A percentile compares a stretch with the other conserved stretches of the same genome.
Conservation (phyloP, 2,888 invertebrate species). For the Boloria selene region DNA sequence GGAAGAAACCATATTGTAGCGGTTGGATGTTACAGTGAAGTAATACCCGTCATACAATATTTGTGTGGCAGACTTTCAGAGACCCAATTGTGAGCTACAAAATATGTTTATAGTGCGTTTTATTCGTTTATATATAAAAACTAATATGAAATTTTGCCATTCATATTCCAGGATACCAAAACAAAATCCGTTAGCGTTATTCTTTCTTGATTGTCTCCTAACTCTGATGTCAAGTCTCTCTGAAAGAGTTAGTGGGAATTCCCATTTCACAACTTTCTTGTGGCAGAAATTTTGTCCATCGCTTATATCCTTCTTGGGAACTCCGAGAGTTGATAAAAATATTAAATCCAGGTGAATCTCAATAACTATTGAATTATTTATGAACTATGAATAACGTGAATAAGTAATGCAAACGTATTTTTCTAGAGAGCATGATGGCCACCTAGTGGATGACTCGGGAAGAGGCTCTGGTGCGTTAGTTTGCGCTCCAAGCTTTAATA, state of each 20-base stretch:
- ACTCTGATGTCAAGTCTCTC: slow-evolving; percentile 92
- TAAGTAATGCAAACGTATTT: slow-evolving; percentile 29
- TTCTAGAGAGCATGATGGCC: slow-evolving; percentile 74
- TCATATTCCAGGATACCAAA: slow-evolving; percentile 80
- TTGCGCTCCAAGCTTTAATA: slow-evolving; percentile 89
- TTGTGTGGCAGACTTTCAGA: slow-evolving; percentile 92
- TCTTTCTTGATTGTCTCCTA: slow-evolving; percentile 92
- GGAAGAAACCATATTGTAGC: slow-evolving; percentile 83
- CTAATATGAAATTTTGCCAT: not conserved
- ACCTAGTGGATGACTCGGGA: slow-evolving; percentile 81
- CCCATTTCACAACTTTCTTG: slow-evolving; percentile 92
- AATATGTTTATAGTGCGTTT: too few species aligned
- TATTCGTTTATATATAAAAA: too few species aligned
- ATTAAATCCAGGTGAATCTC: slow-evolving; percentile 84
- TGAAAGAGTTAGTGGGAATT: slow-evolving; percentile 90
- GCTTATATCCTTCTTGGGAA: slow-evolving; percentile 92
- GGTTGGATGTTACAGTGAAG: slow-evolving; percentile 93
- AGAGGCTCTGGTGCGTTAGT: slow-evolving; percentile 86
- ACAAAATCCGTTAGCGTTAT: slow-evolving; percentile 86
- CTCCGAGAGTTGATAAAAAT: slow-evolving; percentile 92
- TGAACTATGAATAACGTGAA: not conserved
- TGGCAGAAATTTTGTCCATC: slow-evolving; percentile 97
- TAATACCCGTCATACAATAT: slow-evolving; percentile 94
- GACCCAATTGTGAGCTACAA: slow-evolving; percentile 85
- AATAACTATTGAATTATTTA: not conserved